Evolutionary conservation across 2,113 vertebrate species (phyloP).

Genomic region (Gasterosteus nipponicus): DNA sequence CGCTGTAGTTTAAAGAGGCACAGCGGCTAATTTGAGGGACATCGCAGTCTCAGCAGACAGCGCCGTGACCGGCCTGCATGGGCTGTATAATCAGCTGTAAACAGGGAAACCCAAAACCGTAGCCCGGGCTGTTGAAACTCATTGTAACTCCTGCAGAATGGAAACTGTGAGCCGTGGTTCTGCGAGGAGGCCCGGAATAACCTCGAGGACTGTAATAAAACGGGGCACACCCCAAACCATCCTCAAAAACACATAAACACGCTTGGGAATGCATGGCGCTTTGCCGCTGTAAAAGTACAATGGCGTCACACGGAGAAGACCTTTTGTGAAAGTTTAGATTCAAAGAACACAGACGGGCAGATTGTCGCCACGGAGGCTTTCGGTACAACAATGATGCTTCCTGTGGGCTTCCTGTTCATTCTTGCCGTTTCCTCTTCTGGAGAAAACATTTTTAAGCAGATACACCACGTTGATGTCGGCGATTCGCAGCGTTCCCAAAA

Average conservation of each 20-base stretch:
- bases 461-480: not conserved
- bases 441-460: constrained; percentile 7
- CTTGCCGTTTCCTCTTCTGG: constrained; percentile 37
- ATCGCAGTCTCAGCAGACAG: constrained; percentile 62
- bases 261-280: constrained; percentile 14
- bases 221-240: constrained; percentile 27
- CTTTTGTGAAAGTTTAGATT: constrained; percentile 7
- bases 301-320: not conserved
- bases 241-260: constrained; percentile 40
- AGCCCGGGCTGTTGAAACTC: constrained; percentile 23
- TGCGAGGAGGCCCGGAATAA: constrained; percentile 36
- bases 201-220: constrained; percentile 47
- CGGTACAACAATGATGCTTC: constrained; percentile 44
- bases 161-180: constrained; percentile 37
- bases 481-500: no score
- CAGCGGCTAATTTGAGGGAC: constrained; percentile 67
- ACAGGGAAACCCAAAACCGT: constrained; percentile 25
- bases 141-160: constrained; percentile 30
- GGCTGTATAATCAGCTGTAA: constrained; percentile 58
- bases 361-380: constrained; percentile 14
- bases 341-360: not conserved
- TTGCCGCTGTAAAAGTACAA: not conserved
- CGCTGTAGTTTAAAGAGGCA: constrained; percentile 55
- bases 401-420: constrained; percentile 63
- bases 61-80: constrained; percentile 18